These are phyloP conservation scores for Zaprionus africanus DNA, from an alignment of 1,140 invertebrate species.

Conservation along the genomic window DNA sequence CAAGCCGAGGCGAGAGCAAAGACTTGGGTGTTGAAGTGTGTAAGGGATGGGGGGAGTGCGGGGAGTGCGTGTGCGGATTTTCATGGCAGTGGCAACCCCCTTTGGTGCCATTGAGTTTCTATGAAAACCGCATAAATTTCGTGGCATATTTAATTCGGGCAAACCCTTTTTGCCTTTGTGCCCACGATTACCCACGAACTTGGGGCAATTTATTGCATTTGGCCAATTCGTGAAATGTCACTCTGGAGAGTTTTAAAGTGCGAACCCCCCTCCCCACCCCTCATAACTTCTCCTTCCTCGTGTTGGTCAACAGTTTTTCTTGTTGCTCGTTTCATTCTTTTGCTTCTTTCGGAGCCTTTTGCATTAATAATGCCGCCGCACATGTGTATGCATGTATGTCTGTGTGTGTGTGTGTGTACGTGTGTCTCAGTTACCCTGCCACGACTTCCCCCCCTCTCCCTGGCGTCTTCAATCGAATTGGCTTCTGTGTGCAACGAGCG, in stretches of 20 bases:
- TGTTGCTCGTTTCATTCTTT: constrained; percentile 13
- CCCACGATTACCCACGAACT: constrained; percentile 3
- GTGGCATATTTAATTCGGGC: constrained; percentile 50
- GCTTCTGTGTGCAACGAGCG: constrained; percentile 47
- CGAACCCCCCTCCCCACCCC: background rate
- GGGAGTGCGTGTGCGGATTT: background rate
- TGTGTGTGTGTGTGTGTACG: background rate
- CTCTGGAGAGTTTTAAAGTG: constrained; percentile 81
- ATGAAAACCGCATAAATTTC: constrained; percentile 81
- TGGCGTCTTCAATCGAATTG: constrained; percentile 9
- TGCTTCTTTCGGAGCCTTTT: constrained; percentile 24
- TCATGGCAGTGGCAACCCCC: constrained; percentile 33
- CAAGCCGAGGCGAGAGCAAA: constrained; percentile 25
- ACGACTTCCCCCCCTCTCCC: background rate
- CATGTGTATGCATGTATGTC: constrained; percentile 38
- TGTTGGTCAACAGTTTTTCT: constrained; percentile 21
- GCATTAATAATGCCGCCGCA: constrained; percentile 78
- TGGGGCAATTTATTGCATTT: constrained; percentile 75
- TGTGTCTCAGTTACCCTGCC: constrained; percentile 22
- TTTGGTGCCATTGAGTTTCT: constrained; percentile 75
- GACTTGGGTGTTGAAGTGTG: background rate
- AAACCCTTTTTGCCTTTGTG: constrained; percentile 47
- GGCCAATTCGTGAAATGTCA: constrained; percentile 83
- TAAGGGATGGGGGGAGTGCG: background rate
- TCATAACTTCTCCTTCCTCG: background rate